phyloP scores from a whole-genome alignment of 2,797 vertebrate species.

The Cryptoprocta ferox region DNA sequence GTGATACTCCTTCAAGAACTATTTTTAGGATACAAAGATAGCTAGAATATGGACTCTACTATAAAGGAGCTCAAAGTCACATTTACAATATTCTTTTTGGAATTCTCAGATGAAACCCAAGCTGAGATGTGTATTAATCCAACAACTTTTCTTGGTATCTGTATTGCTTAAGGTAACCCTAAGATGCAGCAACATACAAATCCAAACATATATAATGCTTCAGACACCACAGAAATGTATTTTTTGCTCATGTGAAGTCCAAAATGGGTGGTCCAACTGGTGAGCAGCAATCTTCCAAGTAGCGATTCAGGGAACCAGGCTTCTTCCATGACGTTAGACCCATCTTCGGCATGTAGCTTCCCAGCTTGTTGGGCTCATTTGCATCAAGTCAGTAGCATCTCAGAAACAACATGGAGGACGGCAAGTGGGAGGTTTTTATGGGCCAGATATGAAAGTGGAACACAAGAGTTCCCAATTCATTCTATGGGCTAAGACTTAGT shows the following conservation, averaged over 20 bases:
- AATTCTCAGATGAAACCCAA: slow-evolving; percentile 13
- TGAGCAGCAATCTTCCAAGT: background rate
- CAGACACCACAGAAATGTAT: slow-evolving; percentile 5
- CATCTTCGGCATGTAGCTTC: background rate
- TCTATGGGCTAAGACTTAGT: background rate
- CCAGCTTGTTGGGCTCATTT: background rate
- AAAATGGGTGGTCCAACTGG: background rate
- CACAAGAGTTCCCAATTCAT: background rate
- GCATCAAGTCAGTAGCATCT: background rate
- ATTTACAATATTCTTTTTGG: background rate
- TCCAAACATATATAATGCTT: background rate
- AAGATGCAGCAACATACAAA: background rate
- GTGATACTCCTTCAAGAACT: background rate
- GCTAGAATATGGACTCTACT: background rate
- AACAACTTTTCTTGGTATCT: background rate
- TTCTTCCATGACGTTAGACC: slow-evolving; percentile 21
- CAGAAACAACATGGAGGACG: background rate
- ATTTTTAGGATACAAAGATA: slow-evolving; percentile 23
- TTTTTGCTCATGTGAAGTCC: background rate
- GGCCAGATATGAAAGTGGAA: background rate
- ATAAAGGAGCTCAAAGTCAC: background rate
- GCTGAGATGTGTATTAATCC: background rate
- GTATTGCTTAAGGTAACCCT: background rate
- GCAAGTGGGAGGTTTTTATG: background rate
- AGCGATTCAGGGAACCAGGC: background rate